phyloP scores from a whole-genome alignment of 2,888 invertebrate genomes.

The Entomobrya proxima region DNA sequence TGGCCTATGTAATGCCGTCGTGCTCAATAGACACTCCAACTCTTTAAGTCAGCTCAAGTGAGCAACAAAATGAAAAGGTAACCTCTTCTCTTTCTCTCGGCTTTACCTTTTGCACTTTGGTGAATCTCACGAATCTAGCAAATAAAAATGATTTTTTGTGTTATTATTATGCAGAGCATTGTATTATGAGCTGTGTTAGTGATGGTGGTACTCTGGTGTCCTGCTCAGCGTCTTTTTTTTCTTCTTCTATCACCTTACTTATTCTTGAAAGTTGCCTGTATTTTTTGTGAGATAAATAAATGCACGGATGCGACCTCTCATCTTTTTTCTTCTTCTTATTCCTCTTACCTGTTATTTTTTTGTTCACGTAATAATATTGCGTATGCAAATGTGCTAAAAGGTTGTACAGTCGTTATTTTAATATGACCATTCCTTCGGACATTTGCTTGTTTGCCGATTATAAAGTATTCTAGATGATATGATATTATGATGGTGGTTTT shows the following conservation, averaged over 20 bases:
- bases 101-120: not conserved
- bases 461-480: slow-evolving; percentile 47
- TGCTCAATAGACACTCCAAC: no score
- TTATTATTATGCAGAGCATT: slow-evolving; percentile 10
- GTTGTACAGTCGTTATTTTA: slow-evolving; percentile 49
- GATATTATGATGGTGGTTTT: slow-evolving; percentile 21
- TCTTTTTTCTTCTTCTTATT: not conserved
- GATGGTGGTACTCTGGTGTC: no score
- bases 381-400: slow-evolving; percentile 40
- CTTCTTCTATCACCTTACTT: not conserved
- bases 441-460: slow-evolving; percentile 45
- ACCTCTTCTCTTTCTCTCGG: not conserved
- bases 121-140: slow-evolving; percentile 26
- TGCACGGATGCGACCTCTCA: slow-evolving; percentile 12
- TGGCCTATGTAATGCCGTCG: no score
- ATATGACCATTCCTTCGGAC: slow-evolving; percentile 34
- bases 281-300: not conserved
- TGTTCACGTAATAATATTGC: slow-evolving; percentile 8
- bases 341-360: not conserved
- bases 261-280: not conserved
- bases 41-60: no score
- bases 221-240: slow-evolving; percentile 12
- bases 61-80: no score
- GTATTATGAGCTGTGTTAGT: slow-evolving; percentile 18
- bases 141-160: slow-evolving; percentile 11